These are phyloP conservation scores for Amblyopsis rosae DNA, from an alignment of 2,113 vertebrate genomes.

Conservation along the genomic window DNA sequence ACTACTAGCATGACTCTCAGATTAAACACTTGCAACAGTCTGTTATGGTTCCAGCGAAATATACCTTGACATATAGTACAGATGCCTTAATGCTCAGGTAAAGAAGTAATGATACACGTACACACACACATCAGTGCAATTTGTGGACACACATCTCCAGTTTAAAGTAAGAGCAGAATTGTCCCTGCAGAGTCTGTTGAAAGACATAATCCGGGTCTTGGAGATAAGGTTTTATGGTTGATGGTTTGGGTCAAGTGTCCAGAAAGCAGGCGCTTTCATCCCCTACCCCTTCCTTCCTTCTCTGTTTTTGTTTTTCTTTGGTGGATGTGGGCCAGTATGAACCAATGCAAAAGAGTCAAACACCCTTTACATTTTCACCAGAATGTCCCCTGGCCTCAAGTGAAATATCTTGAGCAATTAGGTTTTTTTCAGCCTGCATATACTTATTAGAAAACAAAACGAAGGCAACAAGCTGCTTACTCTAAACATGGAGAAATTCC, in stretches of 20 bases:
- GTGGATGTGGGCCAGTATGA: not conserved
- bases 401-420: not conserved
- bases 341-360: too few relatives aligned
- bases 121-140: conserved; percentile 31
- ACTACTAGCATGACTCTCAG: conserved; percentile 39
- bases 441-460: not conserved
- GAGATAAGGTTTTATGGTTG: conserved; percentile 20
- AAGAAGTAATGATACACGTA: not conserved
- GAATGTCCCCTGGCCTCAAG: conserved; percentile 37
- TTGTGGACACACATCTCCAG: conserved; percentile 38
- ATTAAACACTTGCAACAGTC: not conserved
- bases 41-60: not conserved
- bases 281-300: not conserved
- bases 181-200: not conserved
- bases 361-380: conserved; percentile 18
- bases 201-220: conserved; percentile 25
- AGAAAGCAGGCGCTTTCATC: conserved; percentile 18
- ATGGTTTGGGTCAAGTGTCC: conserved; percentile 41
- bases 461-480: conserved; percentile 11
- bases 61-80: conserved; percentile 4
- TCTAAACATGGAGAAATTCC: not conserved
- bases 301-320: not conserved
- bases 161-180: not conserved
- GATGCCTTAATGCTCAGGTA: conserved; percentile 59
- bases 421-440: not conserved